These are phyloP conservation scores for Cynaeus angustus DNA, from an alignment of 2,888 invertebrate genomes.

Conservation along the genomic window DNA sequence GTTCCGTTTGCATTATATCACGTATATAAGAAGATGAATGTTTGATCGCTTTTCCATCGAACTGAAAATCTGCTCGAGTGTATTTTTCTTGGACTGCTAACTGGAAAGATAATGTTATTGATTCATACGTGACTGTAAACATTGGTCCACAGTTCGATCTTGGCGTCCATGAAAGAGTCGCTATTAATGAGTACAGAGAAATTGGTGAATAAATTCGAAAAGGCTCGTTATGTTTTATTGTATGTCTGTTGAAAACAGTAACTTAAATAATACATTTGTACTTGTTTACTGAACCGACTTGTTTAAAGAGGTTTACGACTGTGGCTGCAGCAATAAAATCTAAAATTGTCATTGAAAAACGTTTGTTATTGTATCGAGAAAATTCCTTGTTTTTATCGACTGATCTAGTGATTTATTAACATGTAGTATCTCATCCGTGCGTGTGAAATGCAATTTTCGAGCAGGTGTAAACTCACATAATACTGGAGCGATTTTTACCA, in stretches of 20 bases:
- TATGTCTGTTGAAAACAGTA: conserved; percentile 13
- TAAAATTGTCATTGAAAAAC: conserved; percentile 35
- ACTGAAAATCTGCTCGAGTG: too few species aligned
- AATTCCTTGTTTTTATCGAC: conserved; percentile 19
- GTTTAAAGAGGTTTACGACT: conserved; percentile 38
- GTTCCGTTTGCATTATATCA: too few species aligned
- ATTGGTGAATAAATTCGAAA: conserved; percentile 14
- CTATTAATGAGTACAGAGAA: not conserved
- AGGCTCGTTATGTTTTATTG: conserved; percentile 12
- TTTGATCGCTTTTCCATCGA: too few species aligned
- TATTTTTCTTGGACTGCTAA: not conserved
- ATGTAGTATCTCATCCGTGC: not conserved
- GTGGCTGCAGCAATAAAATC: conserved; percentile 20
- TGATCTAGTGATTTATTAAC: conserved; percentile 15
- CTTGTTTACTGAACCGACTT: conserved; percentile 30
- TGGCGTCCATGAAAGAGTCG: not conserved
- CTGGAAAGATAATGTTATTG: conserved; percentile 11
- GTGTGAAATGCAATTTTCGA: conserved; percentile 18
- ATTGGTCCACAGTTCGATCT: too few species aligned
- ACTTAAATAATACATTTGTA: conserved; percentile 22
- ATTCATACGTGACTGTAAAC: not conserved
- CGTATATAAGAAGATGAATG: too few species aligned
- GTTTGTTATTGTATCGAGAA: conserved; percentile 20
- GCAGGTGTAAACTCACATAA: conserved; percentile 23
- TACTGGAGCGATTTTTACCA: not conserved